These are phyloP conservation scores for Thereva nobilitata DNA, from an alignment of 2,888 invertebrate genomes.

Conservation along the genomic window DNA sequence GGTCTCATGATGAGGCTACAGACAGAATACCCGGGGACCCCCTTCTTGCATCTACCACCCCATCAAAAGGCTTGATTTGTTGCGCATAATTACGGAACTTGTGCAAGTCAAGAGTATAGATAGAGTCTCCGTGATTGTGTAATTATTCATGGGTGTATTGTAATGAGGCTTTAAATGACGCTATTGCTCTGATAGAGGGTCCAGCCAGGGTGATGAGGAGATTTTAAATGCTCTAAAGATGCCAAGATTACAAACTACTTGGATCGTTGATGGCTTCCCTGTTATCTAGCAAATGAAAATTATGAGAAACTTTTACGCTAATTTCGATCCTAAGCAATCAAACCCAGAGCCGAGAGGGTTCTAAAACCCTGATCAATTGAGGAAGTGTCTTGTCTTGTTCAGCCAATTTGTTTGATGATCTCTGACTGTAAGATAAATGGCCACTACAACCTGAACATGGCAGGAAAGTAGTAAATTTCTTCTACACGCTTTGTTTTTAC, in stretches of 20 bases:
- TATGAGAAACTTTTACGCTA: conserved; percentile 12
- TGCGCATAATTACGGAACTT: conserved; percentile 33
- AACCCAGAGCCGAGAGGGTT: background rate
- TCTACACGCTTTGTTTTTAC: no score
- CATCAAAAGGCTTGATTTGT: conserved; percentile 22
- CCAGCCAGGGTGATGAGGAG: background rate
- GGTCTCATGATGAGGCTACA: conserved; percentile 30
- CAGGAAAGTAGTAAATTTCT: no score
- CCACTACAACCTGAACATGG: no score
- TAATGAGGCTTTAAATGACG: conserved; percentile 28
- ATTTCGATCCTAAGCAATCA: background rate
- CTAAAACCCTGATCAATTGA: conserved; percentile 7
- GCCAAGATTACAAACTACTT: background rate
- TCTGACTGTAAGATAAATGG: no score
- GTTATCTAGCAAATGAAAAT: background rate
- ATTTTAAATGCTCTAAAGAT: background rate
- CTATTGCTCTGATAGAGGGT: conserved; percentile 19
- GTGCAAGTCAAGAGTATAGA: conserved; percentile 5
- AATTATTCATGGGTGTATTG: conserved; percentile 34
- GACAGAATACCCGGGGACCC: conserved; percentile 13
- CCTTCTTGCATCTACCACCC: no score
- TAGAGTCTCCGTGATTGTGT: conserved; percentile 18
- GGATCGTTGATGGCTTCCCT: background rate
- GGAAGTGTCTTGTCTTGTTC: background rate
- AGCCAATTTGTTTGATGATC: no score